Percentiles rank a stretch among this genome's conserved stretches.
phyloP scores from a whole-genome alignment of 1,140 invertebrate species.

The Caerostris extrusa region DNA sequence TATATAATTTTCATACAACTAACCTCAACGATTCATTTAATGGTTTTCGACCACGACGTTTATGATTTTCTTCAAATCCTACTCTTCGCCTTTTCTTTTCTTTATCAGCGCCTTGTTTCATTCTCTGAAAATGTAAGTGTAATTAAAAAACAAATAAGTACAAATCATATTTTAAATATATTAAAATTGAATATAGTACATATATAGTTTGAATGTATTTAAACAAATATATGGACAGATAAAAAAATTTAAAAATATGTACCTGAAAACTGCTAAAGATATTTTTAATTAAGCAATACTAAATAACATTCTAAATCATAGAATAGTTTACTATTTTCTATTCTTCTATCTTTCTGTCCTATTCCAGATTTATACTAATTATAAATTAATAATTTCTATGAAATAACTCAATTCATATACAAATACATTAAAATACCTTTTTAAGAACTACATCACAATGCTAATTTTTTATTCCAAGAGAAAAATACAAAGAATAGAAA shows the following conservation, averaged over 20 bases:
- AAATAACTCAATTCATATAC: too few species aligned
- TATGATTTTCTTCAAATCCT: slow-evolving; percentile 77
- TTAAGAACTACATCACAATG: too few species aligned
- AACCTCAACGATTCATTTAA: slow-evolving; percentile 74
- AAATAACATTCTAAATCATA: too few species aligned
- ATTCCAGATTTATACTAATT: too few species aligned
- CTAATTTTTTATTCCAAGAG: too few species aligned
- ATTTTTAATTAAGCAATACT: too few species aligned
- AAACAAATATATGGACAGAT: not conserved
- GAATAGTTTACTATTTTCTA: too few species aligned
- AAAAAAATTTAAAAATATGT: not conserved
- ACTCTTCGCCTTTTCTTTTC: slow-evolving; percentile 59
- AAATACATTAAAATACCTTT: too few species aligned
- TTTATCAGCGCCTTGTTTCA: slow-evolving; percentile 67
- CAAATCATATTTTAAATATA: not conserved
- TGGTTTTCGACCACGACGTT: slow-evolving; percentile 78
- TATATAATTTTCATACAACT: not conserved
- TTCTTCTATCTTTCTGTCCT: too few species aligned
- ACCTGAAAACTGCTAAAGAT: not conserved
- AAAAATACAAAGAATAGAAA: too few species aligned
- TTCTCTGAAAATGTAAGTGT: slow-evolving; percentile 11
- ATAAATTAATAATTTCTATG: too few species aligned
- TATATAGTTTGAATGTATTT: too few species aligned
- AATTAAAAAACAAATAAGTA: not conserved
- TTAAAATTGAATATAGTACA: not conserved